These are phyloP conservation scores for Delphinus delphis DNA, from an alignment of 2,113 vertebrate species.

Conservation along the genomic window DNA sequence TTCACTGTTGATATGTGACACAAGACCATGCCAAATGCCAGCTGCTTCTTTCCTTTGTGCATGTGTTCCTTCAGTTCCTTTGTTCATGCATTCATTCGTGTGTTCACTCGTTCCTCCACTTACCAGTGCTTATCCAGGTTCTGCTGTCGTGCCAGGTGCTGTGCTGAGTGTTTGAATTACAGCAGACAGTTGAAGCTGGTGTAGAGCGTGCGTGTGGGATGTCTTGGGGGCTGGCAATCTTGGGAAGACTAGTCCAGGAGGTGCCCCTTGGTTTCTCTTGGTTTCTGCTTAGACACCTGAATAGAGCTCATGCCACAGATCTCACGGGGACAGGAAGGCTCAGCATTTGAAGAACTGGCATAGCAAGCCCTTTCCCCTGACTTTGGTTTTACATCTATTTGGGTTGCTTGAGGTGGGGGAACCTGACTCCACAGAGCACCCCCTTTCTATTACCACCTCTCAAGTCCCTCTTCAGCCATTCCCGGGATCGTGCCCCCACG, in stretches of 20 bases:
- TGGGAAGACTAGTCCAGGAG: background rate
- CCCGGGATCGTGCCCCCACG: fast-evolving
- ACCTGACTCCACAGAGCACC: background rate
- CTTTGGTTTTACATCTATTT: background rate
- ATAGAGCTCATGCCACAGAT: fast-evolving
- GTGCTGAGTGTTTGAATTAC: background rate
- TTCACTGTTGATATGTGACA: background rate
- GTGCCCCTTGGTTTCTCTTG: background rate
- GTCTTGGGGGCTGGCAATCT: background rate
- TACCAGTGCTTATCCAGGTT: background rate
- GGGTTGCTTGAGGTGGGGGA: background rate
- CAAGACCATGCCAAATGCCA: background rate
- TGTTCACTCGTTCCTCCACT: background rate
- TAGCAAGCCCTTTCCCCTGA: background rate
- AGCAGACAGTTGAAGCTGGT: background rate
- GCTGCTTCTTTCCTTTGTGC: background rate
- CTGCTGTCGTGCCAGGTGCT: fast-evolving
- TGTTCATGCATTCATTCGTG: too few species aligned
- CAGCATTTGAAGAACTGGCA: background rate
- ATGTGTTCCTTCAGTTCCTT: background rate
- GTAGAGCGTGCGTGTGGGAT: too few species aligned
- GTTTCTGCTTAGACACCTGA: background rate
- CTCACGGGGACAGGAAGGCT: background rate
- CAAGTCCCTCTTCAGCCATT: background rate
- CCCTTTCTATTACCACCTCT: fast-evolving